phyloP scores from a whole-genome alignment of 2,888 invertebrate genomes.

The Nomada ruficornis region DNA sequence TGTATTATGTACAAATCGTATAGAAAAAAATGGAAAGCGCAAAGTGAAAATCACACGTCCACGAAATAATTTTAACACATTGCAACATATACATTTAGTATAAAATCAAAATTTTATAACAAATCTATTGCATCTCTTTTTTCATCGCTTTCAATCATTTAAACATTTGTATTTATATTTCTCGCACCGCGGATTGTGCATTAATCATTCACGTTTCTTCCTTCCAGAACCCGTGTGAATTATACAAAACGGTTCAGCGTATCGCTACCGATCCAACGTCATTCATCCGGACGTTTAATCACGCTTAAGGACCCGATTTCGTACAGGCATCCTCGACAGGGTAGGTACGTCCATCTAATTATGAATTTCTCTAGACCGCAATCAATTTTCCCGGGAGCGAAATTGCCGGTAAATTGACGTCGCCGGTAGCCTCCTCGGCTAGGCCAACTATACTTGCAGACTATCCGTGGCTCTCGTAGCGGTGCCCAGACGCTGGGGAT shows the following conservation, averaged over 20 bases:
- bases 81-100: too few species aligned
- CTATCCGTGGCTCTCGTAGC: slow-evolving; percentile 60
- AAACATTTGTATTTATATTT: not conserved
- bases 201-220: not conserved
- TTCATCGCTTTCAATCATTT: too few species aligned
- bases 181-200: not conserved
- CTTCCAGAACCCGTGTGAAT: not conserved
- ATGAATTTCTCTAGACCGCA: slow-evolving; percentile 73
- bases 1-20: too few species aligned
- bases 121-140: too few species aligned
- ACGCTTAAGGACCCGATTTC: slow-evolving; percentile 64
- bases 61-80: too few species aligned
- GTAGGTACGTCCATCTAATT: slow-evolving; percentile 69
- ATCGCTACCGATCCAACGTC: slow-evolving; percentile 46
- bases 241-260: slow-evolving; percentile 24
- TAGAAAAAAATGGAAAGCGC: too few species aligned
- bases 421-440: slow-evolving; percentile 62
- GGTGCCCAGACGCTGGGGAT: slow-evolving; percentile 71
- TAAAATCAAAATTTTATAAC: too few species aligned
- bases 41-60: too few species aligned
- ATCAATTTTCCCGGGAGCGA: slow-evolving; percentile 74
- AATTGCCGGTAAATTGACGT: slow-evolving; percentile 73
- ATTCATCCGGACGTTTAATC: slow-evolving; percentile 66
- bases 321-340: slow-evolving; percentile 53
- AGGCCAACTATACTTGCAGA: slow-evolving; percentile 69